phyloP scores from a whole-genome alignment of 1,140 invertebrate genomes.

The Phocides pigmalion region DNA sequence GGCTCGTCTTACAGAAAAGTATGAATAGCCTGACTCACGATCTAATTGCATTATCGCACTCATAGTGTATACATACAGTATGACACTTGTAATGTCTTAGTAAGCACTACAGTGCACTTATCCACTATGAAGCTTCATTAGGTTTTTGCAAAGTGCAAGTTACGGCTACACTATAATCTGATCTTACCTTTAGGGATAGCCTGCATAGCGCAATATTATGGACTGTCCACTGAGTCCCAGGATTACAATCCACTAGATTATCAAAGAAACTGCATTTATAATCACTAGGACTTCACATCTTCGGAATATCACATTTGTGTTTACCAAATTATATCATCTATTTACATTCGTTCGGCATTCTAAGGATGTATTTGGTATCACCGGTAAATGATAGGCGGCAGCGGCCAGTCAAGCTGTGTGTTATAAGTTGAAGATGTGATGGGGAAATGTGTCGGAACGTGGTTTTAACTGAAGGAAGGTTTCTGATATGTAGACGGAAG shows the following conservation, averaged over 20 bases:
- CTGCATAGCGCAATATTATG: slow-evolving; percentile 25
- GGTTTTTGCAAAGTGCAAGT: slow-evolving; percentile 7
- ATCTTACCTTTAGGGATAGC: slow-evolving; percentile 40
- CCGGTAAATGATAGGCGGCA: background rate
- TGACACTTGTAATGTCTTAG: background rate
- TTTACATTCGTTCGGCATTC: slow-evolving; percentile 48
- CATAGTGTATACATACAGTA: background rate
- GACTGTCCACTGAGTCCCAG: slow-evolving; percentile 31
- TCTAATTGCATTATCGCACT: slow-evolving; percentile 22
- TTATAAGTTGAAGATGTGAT: slow-evolving; percentile 42
- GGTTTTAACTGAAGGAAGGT: slow-evolving; percentile 56
- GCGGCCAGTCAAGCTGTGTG: slow-evolving; percentile 12
- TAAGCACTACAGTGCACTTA: background rate
- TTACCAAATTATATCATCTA: slow-evolving; percentile 54
- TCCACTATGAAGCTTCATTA: slow-evolving; percentile 1
- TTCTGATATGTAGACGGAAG: slow-evolving; percentile 47
- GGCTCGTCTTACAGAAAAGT: background rate
- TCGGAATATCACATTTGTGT: slow-evolving; percentile 45
- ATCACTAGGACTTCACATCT: slow-evolving; percentile 45
- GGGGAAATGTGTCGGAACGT: slow-evolving; percentile 52
- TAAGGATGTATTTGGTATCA: background rate
- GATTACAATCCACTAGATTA: slow-evolving; percentile 37
- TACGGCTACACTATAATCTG: background rate
- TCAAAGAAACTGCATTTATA: slow-evolving; percentile 35
- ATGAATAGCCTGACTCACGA: background rate